Base-by-base conservation (phyloP, 2,888 invertebrate genomes). In the Elysia crispata region DNA sequence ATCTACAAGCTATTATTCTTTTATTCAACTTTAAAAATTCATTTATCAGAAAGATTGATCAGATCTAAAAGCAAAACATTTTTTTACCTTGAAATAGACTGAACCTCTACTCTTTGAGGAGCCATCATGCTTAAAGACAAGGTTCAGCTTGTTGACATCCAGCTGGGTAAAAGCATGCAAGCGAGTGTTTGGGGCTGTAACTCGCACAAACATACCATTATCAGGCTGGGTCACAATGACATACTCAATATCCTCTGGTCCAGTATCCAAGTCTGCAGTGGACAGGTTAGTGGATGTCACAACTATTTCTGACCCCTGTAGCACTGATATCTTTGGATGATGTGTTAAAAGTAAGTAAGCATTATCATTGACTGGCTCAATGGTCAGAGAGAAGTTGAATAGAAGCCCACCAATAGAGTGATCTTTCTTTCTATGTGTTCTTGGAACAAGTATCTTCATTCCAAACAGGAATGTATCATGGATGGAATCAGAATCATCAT, bases 291-390 rank as follows among this genome's bases (percentile, higher is more conserved):
- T 41, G 18, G 76, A 23, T n/a, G 78, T 82, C 25, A 83, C 41
- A 20, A 54, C 49, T 23, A 70, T 62, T 28, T 81, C 64, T 41
- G 72, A 28, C 1, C 83, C 83, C 31, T 83, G 83, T 25, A 18
- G 72, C n/a, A 83, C 83, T 50, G 95, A 94, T 91, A 98, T 95
- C 88, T 94, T 95, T 0, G 97, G 97, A 1, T 95, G 94, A 80
- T 95, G 95, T 0, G 97, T 97, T 1, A 96, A 92, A 54, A 98
- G 92, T 82, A 94, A 94, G 90, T 98, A 98, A 0, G 96, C 95
- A 89, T 97, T 96, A 92, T 98, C 98, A 91, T 98, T 98, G 1
- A 98, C 95, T 1, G 98, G 97, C 83, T 94, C 94, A n/a, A 98
- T 94, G 6, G 94, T 94, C 8, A 98, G 95, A 0, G 95, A 95